Evolutionary conservation across 2,113 vertebrate genomes (phyloP).

Genomic region (Clinocottus analis): DNA sequence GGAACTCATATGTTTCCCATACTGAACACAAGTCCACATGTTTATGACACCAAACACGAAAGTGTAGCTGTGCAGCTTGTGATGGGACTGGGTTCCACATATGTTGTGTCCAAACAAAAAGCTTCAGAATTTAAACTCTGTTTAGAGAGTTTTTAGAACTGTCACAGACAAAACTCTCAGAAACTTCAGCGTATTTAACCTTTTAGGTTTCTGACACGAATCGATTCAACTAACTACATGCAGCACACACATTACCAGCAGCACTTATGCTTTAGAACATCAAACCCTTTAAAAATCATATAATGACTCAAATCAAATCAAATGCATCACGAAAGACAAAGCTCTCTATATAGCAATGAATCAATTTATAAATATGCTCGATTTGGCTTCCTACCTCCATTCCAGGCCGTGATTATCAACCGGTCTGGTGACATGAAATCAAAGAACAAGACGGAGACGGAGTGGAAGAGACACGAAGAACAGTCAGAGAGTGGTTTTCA

Average conservation of each 20-base stretch:
- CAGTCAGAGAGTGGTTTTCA: conserved; percentile 17
- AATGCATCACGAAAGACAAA: not conserved
- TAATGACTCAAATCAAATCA: not conserved
- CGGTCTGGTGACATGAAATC: not conserved
- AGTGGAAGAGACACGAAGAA: not conserved
- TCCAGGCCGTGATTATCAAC: not conserved
- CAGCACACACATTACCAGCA: not conserved
- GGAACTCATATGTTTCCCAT: not conserved
- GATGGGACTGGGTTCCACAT: too few relatives aligned
- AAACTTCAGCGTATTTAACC: not conserved
- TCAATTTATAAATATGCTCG: not conserved
- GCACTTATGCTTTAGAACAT: not conserved
- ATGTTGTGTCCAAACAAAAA: too few relatives aligned
- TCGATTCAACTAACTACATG: not conserved
- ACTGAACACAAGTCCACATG: not conserved
- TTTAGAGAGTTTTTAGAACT: too few relatives aligned
- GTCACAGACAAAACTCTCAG: not conserved
- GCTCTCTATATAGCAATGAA: not conserved
- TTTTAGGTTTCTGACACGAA: not conserved
- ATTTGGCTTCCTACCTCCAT: conserved; percentile 50
- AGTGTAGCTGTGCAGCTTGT: not conserved
- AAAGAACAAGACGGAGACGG: not conserved
- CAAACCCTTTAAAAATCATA: not conserved
- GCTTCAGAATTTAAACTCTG: too few relatives aligned
- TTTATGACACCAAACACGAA: not conserved